Evolutionary conservation across 1,140 invertebrate genomes (phyloP).

Genomic region (Reticulitermes speratus): DNA sequence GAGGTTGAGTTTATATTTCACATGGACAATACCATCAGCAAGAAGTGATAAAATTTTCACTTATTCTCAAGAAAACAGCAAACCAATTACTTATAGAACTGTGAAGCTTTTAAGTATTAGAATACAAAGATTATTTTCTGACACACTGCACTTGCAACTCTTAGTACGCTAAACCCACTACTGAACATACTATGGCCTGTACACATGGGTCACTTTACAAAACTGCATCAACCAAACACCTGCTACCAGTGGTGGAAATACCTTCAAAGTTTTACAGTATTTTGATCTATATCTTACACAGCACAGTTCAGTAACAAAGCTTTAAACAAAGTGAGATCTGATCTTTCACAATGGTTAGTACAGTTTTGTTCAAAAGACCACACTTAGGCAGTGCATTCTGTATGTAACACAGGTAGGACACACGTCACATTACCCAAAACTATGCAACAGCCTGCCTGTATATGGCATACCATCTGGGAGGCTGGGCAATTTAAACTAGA

Average conservation of each 20-base stretch:
- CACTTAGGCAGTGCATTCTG: not conserved
- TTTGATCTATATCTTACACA: too few species aligned
- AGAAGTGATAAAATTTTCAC: too few species aligned
- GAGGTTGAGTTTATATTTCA: too few species aligned
- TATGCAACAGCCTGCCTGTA: not conserved
- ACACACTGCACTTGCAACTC: not conserved
- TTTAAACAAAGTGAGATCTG: not conserved
- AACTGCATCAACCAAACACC: not conserved
- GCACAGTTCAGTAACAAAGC: not conserved
- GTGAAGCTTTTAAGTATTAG: not conserved
- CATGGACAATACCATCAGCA: too few species aligned
- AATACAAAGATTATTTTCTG: not conserved
- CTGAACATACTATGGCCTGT: not conserved
- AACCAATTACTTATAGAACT: not conserved
- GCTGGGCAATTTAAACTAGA: not conserved
- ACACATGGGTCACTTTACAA: not conserved
- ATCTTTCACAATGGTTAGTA: not conserved
- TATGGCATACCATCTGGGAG: not conserved
- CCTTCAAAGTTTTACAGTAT: too few species aligned
- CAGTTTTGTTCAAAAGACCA: not conserved
- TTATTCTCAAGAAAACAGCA: not conserved
- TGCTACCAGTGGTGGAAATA: not conserved
- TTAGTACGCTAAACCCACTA: not conserved
- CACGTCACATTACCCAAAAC: not conserved
- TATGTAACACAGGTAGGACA: not conserved